Evolutionary conservation across 2,113 vertebrate species (phyloP).

Genomic region (Platysteira castanea): DNA sequence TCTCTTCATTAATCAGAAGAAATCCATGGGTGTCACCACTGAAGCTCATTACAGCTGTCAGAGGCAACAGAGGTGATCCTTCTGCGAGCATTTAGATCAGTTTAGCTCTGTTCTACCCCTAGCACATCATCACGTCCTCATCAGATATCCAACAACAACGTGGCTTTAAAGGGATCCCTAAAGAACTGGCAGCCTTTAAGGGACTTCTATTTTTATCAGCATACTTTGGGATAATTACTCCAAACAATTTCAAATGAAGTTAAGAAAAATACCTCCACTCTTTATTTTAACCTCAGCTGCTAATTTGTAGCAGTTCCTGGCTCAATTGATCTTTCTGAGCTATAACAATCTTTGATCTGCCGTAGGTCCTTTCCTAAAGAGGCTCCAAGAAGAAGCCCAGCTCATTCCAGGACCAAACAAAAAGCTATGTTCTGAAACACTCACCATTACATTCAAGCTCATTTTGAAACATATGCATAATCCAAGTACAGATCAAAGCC

Average conservation of each 20-base stretch:
- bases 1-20: not conserved
- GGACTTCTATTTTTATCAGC: not conserved
- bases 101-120: not conserved
- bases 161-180: not conserved
- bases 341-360: not conserved
- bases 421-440: not conserved
- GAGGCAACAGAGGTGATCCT: not conserved
- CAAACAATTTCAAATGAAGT: not conserved
- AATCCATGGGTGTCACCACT: not conserved
- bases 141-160: not conserved
- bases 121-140: not conserved
- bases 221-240: not conserved
- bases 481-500: slow-evolving; percentile 10
- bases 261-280: not conserved
- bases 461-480: slow-evolving; percentile 7
- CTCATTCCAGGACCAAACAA: not conserved
- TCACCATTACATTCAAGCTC: not conserved
- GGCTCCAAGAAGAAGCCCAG: not conserved
- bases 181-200: not conserved
- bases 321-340: not conserved
- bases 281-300: not conserved
- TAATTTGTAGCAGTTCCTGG: not conserved
- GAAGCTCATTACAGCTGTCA: not conserved
- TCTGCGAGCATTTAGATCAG: not conserved
- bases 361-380: not conserved